Base-by-base conservation (phyloP, 2,113 vertebrate genomes). In the Synchiropus splendidus region DNA sequence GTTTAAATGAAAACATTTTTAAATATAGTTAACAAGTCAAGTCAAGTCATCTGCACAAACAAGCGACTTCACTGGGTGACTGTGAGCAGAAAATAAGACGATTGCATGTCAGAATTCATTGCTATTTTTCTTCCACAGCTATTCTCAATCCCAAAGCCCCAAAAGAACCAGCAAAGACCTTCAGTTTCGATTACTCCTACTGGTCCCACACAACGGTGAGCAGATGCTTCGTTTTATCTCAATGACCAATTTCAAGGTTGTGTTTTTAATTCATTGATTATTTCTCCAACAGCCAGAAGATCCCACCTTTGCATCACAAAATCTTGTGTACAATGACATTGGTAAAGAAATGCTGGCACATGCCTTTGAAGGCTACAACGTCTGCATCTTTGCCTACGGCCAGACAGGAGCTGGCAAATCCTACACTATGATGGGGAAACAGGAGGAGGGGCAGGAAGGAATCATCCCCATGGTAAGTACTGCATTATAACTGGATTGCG, bases 341-440 rank as follows among this genome's bases (percentile, higher is more conserved):
- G 95, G 95, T 36, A 94, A 98, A 64, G 95, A 99, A 75, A 99
- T 99, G 95, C 83, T 99, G 56, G 77, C 84, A 31, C 95, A 99
- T 1, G 94, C 95, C 36, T 99, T 99, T 12, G 95, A 99, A 59
- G 95, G 95, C 48, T 99, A 99, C 75, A 99, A 99, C 0, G 95
- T 99, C 1, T 99, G 95, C 70, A 99, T 99, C 61, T 99, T 99
- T 54, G 95, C 95, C 30, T 99, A 99, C 16, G 95, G 95, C 48
- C 95, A 99, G 84, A 99, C 95, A 2, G 95, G 95, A 68, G 87
- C 95, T 67, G 95, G 95, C 45, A 99, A 99, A 54, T 99, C 95
- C 53, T 99, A 99, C 39, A 99, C 95, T 0, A 99, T 99, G 95
- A 99, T 99, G 95, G 95, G 95, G 49, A 97, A 91, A 66, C 95